These are phyloP conservation scores for Philantomba maxwellii DNA, from an alignment of 2,113 vertebrate genomes.

Conservation along the genomic window DNA sequence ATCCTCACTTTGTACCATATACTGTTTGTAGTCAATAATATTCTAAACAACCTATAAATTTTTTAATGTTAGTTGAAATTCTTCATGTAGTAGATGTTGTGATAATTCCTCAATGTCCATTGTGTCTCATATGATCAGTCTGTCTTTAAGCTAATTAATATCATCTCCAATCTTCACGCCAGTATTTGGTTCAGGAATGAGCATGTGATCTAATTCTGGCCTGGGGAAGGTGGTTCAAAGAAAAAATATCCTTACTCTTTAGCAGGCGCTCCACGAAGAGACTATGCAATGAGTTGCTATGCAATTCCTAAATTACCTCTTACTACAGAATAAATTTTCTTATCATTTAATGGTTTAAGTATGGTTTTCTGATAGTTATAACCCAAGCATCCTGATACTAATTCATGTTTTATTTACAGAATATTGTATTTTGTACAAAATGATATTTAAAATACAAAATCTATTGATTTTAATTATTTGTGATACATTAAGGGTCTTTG, in stretches of 20 bases:
- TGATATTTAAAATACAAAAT: not conserved
- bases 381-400: not conserved
- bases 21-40: not conserved
- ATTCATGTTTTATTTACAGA: slow-evolving; percentile 3
- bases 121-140: not conserved
- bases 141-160: not conserved
- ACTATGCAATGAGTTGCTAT: not conserved
- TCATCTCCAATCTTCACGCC: not conserved
- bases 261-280: not conserved
- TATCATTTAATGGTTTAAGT: not conserved
- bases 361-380: not conserved
- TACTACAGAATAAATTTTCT: not conserved
- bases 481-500: not conserved
- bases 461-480: not conserved
- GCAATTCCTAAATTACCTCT: not conserved
- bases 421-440: not conserved
- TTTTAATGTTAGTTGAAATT: not conserved
- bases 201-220: not conserved
- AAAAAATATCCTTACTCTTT: not conserved
- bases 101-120: not conserved
- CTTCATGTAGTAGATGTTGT: not conserved
- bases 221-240: not conserved
- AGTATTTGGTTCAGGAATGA: not conserved
- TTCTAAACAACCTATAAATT: not conserved
- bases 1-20: not conserved